Evolutionary conservation across 2,797 vertebrate genomes (phyloP).

Genomic region (Trachurus trachurus): DNA sequence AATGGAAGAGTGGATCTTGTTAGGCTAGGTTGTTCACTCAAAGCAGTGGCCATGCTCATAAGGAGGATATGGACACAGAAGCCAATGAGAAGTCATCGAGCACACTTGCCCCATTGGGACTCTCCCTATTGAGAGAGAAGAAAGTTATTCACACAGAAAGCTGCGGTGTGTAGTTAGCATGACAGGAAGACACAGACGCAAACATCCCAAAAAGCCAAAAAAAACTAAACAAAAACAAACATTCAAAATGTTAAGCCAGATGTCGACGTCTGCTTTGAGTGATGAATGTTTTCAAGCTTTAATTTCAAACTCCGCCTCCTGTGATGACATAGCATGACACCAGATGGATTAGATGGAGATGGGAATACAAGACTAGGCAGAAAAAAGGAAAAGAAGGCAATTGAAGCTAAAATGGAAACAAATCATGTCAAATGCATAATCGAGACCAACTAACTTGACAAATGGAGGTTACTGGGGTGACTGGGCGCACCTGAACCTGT

Average conservation of each 20-base stretch:
- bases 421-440: constrained; percentile 93
- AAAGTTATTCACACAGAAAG: constrained; percentile 87
- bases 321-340: constrained; percentile 89
- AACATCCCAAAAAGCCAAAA: constrained; percentile 73
- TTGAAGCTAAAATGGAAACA: constrained; percentile 76
- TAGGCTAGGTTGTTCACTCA: constrained; percentile 95
- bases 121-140: constrained; percentile 90
- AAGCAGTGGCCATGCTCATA: constrained; percentile 96
- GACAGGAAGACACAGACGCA: constrained; percentile 75
- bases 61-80: constrained; percentile 89
- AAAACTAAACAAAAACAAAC: constrained; percentile 75
- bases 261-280: constrained; percentile 91
- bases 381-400: constrained; percentile 83
- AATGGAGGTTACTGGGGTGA: constrained; percentile 99
- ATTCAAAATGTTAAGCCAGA: constrained; percentile 85
- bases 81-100: constrained; percentile 92
- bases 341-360: constrained; percentile 87
- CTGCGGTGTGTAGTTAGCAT: constrained; percentile 88
- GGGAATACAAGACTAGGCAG: constrained; percentile 85
- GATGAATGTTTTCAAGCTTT: constrained; percentile 88
- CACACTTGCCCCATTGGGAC: constrained; percentile 86
- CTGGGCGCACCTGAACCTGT: constrained; percentile 94
- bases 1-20: constrained; percentile 85
- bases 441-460: constrained; percentile 97
- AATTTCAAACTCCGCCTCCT: constrained; percentile 91